Evolutionary conservation across 2,888 invertebrate species (phyloP), one percentile per base, ranked within the genome.

Genomic region (Elmis aenea): DNA sequence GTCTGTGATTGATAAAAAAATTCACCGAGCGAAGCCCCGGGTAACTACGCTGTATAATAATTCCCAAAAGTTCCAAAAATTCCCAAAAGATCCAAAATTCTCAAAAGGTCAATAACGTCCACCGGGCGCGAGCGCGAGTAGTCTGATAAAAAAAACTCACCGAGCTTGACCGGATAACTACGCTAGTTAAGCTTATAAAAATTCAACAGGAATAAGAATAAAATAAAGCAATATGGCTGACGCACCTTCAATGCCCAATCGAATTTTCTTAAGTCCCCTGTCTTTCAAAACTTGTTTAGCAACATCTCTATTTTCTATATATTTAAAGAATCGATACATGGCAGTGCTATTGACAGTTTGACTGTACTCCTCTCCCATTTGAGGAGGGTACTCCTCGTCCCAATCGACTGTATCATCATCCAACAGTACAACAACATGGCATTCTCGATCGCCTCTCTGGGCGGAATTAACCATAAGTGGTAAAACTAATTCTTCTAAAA

Each of bases 241-340:
- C 25, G 42, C 47, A 65, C 67, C 97, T 72, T 99, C 97, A 42
- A 99, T 97, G 3, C 99, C 99, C 12, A 99, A 77, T 2, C 97
- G 84, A 48, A 99, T 99, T 64, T 99, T 99, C 69, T 99, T 99
- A 35, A 99, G 72, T 0, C 97, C 97, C 25, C 99, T 78, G 64
- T 99, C 99, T 62, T 97, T 97, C 77, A 99, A 83, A 13, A 99
- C 97, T 66, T 93, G 93, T 61, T 99, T 99, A 4, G 99, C 99
- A 3, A 99, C 97, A 65, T 99, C 99, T 31, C 99, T 75, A 64
- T 99, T 99, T 68, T 99, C 99, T 45, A 99, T 96, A 69, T 99
- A 99, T 66, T 97, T 97, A 74, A 99, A 99, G 74, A 97, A 99
- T 50, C 96, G 77, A 66, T 96, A 94, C 77, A 97, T 84, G 23